Conservation (phyloP, 2,888 invertebrate genomes). For the Synergus japonicus region DNA sequence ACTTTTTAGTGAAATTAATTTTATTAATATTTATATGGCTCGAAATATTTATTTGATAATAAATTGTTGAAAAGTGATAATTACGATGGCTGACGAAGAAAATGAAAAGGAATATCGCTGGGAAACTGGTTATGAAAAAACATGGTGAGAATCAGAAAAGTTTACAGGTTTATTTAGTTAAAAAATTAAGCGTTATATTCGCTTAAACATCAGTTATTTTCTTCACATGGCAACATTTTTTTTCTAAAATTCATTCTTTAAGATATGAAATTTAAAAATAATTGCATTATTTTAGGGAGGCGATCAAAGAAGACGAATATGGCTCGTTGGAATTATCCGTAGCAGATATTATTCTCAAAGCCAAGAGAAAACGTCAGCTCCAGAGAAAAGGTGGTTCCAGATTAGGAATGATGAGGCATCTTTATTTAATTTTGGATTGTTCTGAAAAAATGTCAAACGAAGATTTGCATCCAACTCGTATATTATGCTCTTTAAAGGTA, state of each 20-base stretch:
- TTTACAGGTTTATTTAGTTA: conserved; percentile 41
- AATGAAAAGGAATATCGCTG: conserved; percentile 94
- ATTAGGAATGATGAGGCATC: conserved; percentile 98
- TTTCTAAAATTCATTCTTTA: conserved; percentile 25
- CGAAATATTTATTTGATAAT: neutral
- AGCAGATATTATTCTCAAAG: conserved; percentile 93
- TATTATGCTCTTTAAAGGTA: conserved; percentile 92
- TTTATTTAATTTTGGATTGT: conserved; percentile 94
- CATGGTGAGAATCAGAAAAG: conserved; percentile 82
- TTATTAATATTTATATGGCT: neutral
- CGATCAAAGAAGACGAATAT: conserved; percentile 96
- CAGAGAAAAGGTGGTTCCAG: conserved; percentile 88
- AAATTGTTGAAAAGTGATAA: neutral
- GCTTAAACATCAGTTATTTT: conserved; percentile 13
- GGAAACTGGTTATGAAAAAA: conserved; percentile 97
- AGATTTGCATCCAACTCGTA: conserved; percentile 95
- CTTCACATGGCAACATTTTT: conserved; percentile 11
- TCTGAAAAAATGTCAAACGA: conserved; percentile 97
- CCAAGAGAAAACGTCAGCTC: conserved; percentile 87
- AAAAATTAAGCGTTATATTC: neutral
- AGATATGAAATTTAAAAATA: conserved; percentile 10
- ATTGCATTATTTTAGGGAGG: conserved; percentile 84
- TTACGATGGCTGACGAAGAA: conserved; percentile 84
- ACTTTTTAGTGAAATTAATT: neutral
- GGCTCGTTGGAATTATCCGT: conserved; percentile 94